These are phyloP conservation scores for Mesoclemmys tuberculata DNA, from an alignment of 2,113 vertebrate species.

Conservation along the genomic window DNA sequence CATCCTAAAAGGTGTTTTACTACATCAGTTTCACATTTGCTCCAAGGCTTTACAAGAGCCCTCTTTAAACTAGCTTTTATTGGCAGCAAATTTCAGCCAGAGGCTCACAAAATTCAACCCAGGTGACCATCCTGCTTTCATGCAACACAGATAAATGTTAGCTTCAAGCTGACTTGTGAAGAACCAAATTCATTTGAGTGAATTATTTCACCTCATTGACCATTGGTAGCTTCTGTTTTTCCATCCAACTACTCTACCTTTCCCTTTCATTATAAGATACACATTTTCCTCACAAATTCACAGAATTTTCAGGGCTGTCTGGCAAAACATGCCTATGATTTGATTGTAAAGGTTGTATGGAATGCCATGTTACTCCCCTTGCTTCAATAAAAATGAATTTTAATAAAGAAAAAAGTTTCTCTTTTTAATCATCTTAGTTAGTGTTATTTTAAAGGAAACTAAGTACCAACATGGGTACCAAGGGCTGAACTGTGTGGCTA, in stretches of 20 bases:
- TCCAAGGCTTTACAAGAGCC: background rate
- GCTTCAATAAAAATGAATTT: constrained; percentile 48
- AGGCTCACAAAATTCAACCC: background rate
- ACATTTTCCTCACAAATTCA: constrained; percentile 28
- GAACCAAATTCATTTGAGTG: constrained; percentile 42
- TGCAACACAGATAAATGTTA: background rate
- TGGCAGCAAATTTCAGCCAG: background rate
- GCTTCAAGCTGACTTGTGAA: constrained; percentile 1
- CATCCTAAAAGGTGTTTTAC: background rate
- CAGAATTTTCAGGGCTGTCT: background rate
- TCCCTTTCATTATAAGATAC: constrained; percentile 9
- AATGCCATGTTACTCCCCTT: constrained; percentile 22
- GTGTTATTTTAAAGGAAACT: constrained; percentile 41
- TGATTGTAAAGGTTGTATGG: constrained; percentile 10
- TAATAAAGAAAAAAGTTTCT: background rate
- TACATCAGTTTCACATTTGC: background rate
- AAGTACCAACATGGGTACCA: background rate
- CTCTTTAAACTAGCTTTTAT: background rate
- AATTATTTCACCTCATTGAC: background rate
- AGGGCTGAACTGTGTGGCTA: background rate
- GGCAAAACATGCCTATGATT: constrained; percentile 20
- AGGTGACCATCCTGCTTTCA: background rate
- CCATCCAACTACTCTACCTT: background rate
- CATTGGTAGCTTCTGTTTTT: background rate
- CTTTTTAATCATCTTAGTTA: constrained; percentile 53